Percentiles rank a stretch among this genome's conserved stretches.
Evolutionary conservation across 2,888 invertebrate genomes (phyloP).

Genomic region (Onchidella celtica): DNA sequence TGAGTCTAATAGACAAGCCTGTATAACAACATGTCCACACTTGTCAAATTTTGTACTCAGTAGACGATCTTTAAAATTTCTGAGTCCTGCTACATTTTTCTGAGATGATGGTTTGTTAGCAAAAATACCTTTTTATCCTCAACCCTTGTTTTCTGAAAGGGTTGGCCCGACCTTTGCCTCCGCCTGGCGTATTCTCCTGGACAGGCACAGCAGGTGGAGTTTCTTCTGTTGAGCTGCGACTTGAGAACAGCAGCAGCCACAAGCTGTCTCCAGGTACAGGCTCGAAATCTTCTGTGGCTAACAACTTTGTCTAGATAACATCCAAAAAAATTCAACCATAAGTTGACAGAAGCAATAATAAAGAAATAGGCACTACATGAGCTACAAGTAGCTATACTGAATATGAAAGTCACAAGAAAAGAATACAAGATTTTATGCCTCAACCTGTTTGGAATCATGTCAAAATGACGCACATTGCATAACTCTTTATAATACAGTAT

Average conservation of each 20-base stretch:
- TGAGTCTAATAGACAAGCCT: too few relatives aligned
- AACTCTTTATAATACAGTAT: too few relatives aligned
- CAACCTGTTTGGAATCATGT: too few relatives aligned
- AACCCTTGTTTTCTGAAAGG: conserved; percentile 34
- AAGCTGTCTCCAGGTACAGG: conserved; percentile 58
- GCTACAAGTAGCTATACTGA: too few relatives aligned
- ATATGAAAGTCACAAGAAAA: too few relatives aligned
- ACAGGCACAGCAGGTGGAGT: conserved; percentile 61
- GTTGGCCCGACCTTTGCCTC: background rate
- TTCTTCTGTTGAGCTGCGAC: conserved; percentile 68
- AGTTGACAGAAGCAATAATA: background rate
- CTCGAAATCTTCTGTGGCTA: conserved; percentile 57
- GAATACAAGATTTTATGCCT: too few relatives aligned
- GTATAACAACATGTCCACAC: too few relatives aligned
- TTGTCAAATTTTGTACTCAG: too few relatives aligned
- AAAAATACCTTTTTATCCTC: conserved; percentile 38
- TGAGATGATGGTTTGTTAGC: too few relatives aligned
- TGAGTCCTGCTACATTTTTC: too few relatives aligned
- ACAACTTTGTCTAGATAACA: conserved; percentile 58
- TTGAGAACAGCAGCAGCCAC: conserved; percentile 70
- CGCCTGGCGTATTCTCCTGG: conserved; percentile 13
- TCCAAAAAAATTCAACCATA: background rate
- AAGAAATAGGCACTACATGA: background rate
- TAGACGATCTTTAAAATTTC: too few relatives aligned
- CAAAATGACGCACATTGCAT: too few relatives aligned